Evolutionary conservation across 2,113 vertebrate species (phyloP).

Genomic region (Quiscalus mexicanus): DNA sequence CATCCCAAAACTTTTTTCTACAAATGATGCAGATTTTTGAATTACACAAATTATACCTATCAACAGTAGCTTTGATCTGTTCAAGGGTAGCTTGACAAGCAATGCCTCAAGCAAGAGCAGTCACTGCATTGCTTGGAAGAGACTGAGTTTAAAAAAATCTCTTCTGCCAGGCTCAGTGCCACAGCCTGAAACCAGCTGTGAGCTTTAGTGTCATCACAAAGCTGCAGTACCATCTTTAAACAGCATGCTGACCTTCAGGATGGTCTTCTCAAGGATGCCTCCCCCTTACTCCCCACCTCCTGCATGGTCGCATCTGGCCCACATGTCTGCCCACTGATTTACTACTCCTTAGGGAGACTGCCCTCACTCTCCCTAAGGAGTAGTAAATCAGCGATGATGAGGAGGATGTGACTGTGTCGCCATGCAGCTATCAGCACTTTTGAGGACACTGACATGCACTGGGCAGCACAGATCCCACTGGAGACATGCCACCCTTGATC

Average conservation of each 20-base stretch:
- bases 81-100: not conserved
- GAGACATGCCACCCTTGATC: not conserved
- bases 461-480: not conserved
- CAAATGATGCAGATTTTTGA: not conserved
- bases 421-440: no score
- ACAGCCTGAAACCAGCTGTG: not conserved
- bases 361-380: not conserved
- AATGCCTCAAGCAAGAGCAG: not conserved
- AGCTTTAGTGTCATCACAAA: not conserved
- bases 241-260: not conserved
- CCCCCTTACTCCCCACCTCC: no score
- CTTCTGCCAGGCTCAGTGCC: not conserved
- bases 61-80: not conserved
- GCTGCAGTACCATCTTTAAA: not conserved
- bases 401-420: not conserved
- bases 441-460: not conserved
- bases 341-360: not conserved
- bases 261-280: not conserved
- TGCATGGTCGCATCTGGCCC: accelerated
- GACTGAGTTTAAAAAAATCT: not conserved
- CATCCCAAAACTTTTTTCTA: not conserved
- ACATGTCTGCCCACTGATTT: not conserved
- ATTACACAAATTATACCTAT: not conserved
- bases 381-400: not conserved
- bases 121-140: not conserved